Evolutionary conservation across 2,113 vertebrate species (phyloP), one percentile per base, ranked within the genome.

Genomic region (Uria lomvia): DNA sequence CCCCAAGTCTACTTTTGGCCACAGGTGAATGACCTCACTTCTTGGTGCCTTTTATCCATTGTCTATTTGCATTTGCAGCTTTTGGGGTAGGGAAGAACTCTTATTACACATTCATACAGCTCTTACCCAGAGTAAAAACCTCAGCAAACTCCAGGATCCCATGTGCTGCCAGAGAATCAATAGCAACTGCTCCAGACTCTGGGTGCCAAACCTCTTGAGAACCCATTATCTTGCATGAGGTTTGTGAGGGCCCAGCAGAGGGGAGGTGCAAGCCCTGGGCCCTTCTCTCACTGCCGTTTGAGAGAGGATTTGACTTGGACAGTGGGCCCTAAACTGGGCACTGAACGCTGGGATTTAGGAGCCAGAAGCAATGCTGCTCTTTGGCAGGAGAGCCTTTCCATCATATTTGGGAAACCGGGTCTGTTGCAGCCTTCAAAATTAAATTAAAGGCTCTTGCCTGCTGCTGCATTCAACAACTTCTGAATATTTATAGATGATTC

Each of bases 401-500:
- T 78, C 49, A 6, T 24, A 40, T 36, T 67, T 59, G 67, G 79
- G 91, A 82, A 90, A 67, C 68, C 85, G 7, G 1, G 40, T 62
- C 77, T 90, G 63, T 38, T 86, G 78, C 89, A 92, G 90, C 60
- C 50, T 83, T 81, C 86, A 59, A 40, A 94, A 96, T 95, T 70
- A 75, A 91, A 83, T 89, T 83, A 95, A 56, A 71, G 74, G 27
- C 91, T 59, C 87, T 32, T 91, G 76, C 71, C 89, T 88, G 86
- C 85, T 78, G 86, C 72, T 90, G 63, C 40, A 20, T 53, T 88
- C 56, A 53, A 24, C 70, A 22, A 47, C 76, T 93, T 84, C 38
- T 96, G 92, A 91, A 94, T 96, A 93, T 96, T 84, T 82, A 92
- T 91, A 43, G 56, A 4, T 43, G 70, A 49, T 40, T 68, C 67